Base-by-base conservation (phyloP, 2,888 invertebrate genomes). In the Ditula angustiorana region DNA sequence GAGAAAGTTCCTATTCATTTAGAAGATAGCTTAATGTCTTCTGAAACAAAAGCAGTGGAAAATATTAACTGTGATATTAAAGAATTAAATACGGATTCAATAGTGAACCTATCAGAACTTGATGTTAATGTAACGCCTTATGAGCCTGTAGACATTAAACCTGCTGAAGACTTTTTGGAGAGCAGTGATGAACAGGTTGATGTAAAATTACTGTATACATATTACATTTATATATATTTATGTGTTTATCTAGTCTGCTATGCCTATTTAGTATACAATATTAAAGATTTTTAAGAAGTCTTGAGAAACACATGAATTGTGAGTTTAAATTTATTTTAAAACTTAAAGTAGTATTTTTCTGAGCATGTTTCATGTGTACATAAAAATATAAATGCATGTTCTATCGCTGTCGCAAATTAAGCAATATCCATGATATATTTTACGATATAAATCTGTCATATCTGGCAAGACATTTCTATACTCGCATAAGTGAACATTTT, bases 131-230 rank as follows among this genome's bases (percentile, higher is more conserved):
- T 64, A 28, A 59, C 23, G n/a, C 4, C 46, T 46, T 23, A 64
- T 55, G 59, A 61, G 62, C 59, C 72, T 44, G 58, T 64, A 61
- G 33, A 70, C 69, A 66, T 68, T 69, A 75, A 78, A 61, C 69
- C 69, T 59, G 68, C 74, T 61, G 84, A 83, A 80, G 85, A 83
- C 66, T 73, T 77, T 69, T 71, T 71, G 65, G 77, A 70, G 75
- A 78, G 74, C 76, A 78, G 84, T 71, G 75, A 81, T 71, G 80
- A 88, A 79, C 86, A 91, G 92, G 91, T 91, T 81, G 80, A 87
- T 83, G 80, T 87, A 79, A 88, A 87, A 84, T 87, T 87, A 87
- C 80, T 89, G 81, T 89, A 82, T 81, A 83, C 80, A 85, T 87
- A 84, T 77, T 89, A 88, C 85, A 75, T 87, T 68, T 87, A 79